Base-by-base conservation (phyloP, 2,797 vertebrate species). In the Rhinogobio ventralis region DNA sequence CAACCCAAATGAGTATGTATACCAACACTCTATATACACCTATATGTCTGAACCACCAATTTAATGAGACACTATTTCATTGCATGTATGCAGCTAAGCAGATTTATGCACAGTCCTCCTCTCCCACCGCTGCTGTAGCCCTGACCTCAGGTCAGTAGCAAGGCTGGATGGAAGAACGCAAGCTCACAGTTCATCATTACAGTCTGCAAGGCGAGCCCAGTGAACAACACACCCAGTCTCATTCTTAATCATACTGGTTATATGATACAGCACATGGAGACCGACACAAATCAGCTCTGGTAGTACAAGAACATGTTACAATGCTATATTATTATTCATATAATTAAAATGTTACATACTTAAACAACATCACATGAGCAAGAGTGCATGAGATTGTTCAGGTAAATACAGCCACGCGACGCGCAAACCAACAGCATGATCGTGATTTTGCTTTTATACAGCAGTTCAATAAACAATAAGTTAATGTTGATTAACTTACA, bases 101-200 rank as follows among this genome's bases (percentile, higher is more conserved):
- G 91, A 94, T 95, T 94, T 93, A 94, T 93, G 91, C 92, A 93
- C 91, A 89, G 57, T 73, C 10, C 66, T 53, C 81, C 86, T 89
- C 66, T 90, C 83, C 80, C 83, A 83, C 46, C 23, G 72, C 73
- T 81, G 82, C 76, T 53, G 89, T 78, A 90, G 84, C 93, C 92
- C 79, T 94, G 93, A 94, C 93, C 93, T 90, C 82, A 83, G 89
- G 83, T 89, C 88, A 33, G 78, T 86, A 87, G 90, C 91, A 92
- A 94, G 93, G 93, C 91, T 92, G 89, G 68, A 78, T 85, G 89
- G 87, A 87, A 53, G 78, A 86, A 86, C 91, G 25, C 23, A 90
- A 90, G 75, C 88, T 88, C 71, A 49, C 86, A 91, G 81, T 86
- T 86, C 90, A 93, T 93, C 87, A 92, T 91, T 93, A 92, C 92